Conservation (phyloP, 2,113 vertebrate species). For the Gila orcuttii region DNA sequence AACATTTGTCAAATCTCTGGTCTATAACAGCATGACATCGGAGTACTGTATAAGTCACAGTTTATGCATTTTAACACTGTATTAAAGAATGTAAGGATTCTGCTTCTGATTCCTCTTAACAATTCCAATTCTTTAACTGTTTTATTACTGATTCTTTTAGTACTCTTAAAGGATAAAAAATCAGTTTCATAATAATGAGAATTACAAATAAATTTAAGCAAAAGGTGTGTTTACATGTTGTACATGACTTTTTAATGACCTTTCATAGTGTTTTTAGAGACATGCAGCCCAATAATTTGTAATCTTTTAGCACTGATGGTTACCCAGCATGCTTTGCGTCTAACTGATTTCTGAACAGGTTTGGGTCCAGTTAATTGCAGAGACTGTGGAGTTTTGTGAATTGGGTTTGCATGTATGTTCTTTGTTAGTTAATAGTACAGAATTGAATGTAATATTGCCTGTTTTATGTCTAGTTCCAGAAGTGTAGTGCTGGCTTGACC, state of each 20-base stretch:
- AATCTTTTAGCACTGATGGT: neutral
- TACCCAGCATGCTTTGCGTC: neutral
- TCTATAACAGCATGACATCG: neutral
- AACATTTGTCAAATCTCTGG: constrained; percentile 1
- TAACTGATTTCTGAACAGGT: neutral
- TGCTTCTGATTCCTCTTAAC: neutral
- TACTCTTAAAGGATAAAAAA: neutral
- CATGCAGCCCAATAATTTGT: neutral
- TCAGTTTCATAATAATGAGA: neutral
- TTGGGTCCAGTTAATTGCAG: neutral
- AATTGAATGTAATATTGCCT: neutral
- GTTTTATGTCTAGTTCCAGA: neutral
- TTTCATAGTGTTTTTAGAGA: neutral
- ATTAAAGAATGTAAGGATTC: neutral
- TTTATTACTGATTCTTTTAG: neutral
- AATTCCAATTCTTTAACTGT: neutral
- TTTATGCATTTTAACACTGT: neutral
- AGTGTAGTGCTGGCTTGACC: neutral
- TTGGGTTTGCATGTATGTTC: neutral
- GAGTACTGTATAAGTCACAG: neutral
- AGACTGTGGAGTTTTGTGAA: no score
- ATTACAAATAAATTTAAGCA: neutral
- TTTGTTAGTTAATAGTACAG: neutral
- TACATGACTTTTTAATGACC: neutral
- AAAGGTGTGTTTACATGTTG: neutral